Base-by-base conservation (phyloP, 2,797 vertebrate species). In the Micrastur ruficollis region DNA sequence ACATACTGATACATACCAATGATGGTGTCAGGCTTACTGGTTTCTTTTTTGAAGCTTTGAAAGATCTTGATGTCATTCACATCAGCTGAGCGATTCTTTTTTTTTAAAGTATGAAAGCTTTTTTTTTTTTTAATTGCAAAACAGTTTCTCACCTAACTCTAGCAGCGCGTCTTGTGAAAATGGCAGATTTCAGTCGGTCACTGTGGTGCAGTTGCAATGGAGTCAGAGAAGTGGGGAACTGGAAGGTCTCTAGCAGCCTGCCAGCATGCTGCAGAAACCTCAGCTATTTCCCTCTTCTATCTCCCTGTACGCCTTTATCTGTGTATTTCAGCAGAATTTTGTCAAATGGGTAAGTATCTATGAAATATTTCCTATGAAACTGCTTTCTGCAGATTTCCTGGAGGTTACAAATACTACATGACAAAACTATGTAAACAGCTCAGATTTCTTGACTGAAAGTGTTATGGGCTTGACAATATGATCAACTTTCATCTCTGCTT, bases 201-300 rank as follows among this genome's bases (percentile, higher is more conserved):
- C 5, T 0, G 20, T 15, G 12, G 12, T 50, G 21, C 29, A 89
- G 19, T 8, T 1, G 1, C 29, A 46, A 34, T 9, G 12, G 73
- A 76, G 9, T 25, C 50, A 49, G n/a, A 26, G 34, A 88, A 56
- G 9, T 0, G 5, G 31, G n/a, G 23, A 85, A 38, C 6, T 27
- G 11, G 3, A 29, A 81, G 14, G 40, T 20, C 13, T 66, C 36
- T 7, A 83, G 59, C 44, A 76, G 26, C 10, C 14, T 72, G 65
- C 40, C 42, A 89, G 26, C n/a, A 36, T 9, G 21, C 18, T 42
- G 50, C 34, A 55, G 58, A 66, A 68, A 12, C 8, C 10, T 8
- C 25, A 81, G n/a, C 4, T 13, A 8, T 23, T 38, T 62, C 42
- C 8, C 29, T 61, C 49, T 32, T 47, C 15, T 26, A 3, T 13